Conservation (phyloP, 2,888 invertebrate genomes). For the Nephrotoma appendiculata region DNA sequence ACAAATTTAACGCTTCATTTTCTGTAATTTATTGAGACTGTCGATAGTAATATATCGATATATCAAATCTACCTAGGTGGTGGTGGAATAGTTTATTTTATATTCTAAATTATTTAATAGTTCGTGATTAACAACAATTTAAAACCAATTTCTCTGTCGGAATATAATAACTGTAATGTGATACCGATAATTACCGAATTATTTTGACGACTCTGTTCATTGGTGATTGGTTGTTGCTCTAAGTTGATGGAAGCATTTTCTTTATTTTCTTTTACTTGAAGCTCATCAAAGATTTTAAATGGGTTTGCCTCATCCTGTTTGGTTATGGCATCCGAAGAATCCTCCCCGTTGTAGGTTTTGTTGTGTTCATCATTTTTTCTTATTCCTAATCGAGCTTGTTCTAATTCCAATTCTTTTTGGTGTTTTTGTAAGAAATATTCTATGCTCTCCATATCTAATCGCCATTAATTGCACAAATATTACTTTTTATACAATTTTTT, state of each 20-base stretch:
- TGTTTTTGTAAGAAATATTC: neutral
- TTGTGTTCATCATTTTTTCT: neutral
- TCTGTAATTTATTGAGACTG: neutral
- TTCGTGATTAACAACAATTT: neutral
- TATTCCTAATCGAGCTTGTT: neutral
- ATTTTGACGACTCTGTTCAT: neutral
- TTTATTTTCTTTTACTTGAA: neutral
- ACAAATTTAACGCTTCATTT: neutral
- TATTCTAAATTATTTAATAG: neutral
- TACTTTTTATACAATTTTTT: neutral
- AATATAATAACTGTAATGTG: neutral
- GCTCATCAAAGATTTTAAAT: neutral
- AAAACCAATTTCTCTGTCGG: neutral
- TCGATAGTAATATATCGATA: neutral
- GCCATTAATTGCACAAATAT: neutral
- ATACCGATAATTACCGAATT: neutral
- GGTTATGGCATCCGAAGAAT: no score
- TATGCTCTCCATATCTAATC: neutral
- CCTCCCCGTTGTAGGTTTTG: neutral
- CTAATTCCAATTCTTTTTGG: neutral
- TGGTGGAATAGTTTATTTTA: neutral
- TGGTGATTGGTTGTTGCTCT: neutral
- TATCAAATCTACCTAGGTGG: neutral
- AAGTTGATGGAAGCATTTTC: neutral
- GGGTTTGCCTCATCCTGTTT: neutral